These are phyloP conservation scores for Corythornis leucogaster DNA, from an alignment of 2,797 vertebrate species.

Conservation along the genomic window DNA sequence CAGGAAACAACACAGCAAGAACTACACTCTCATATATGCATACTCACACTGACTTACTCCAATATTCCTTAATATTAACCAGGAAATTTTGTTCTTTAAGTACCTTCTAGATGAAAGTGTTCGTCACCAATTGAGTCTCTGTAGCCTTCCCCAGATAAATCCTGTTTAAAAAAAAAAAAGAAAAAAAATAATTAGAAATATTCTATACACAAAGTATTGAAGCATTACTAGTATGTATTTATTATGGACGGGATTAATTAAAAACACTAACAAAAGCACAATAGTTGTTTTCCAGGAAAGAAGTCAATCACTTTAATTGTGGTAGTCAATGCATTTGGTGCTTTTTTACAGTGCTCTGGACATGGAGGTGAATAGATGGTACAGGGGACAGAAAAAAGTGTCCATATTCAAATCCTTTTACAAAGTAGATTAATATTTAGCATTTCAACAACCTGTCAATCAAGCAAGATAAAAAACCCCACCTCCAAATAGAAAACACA, in stretches of 20 bases:
- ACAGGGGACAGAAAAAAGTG: background rate
- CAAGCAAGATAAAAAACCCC: background rate
- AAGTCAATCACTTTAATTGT: background rate
- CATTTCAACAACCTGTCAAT: background rate
- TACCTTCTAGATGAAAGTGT: slow-evolving; percentile 96
- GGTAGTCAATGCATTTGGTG: background rate
- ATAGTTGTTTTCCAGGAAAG: background rate
- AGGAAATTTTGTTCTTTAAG: background rate
- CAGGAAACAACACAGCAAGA: background rate
- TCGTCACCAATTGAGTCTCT: slow-evolving; percentile 88
- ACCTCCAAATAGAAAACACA: background rate
- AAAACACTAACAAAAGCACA: background rate
- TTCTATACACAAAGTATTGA: background rate
- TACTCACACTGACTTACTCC: background rate
- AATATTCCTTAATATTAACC: background rate
- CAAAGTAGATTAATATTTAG: background rate
- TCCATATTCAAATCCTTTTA: background rate
- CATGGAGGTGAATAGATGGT: background rate
- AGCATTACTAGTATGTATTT: background rate
- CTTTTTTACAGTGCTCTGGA: background rate
- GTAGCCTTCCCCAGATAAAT: slow-evolving; percentile 87
- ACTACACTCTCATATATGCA: background rate
- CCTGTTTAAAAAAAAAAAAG: slow-evolving; percentile 76
- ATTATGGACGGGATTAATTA: background rate
- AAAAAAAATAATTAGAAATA: background rate